phyloP scores from a whole-genome alignment of 2,113 vertebrate genomes.

The Alethe diademata region DNA sequence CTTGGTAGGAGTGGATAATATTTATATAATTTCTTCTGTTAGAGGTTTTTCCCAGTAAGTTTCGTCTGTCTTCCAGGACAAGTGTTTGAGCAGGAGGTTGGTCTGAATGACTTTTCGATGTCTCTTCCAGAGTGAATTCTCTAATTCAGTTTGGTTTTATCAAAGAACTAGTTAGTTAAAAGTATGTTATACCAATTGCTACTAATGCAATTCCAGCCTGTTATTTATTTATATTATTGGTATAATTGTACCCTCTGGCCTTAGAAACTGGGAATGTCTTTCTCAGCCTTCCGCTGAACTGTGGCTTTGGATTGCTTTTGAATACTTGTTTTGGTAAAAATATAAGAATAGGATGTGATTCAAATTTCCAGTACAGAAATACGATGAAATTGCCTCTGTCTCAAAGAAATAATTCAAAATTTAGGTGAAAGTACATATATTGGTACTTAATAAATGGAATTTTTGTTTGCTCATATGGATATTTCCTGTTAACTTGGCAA shows the following conservation, averaged over 20 bases:
- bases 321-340: not conserved
- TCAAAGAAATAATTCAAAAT: not conserved
- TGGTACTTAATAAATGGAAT: not conserved
- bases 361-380: not conserved
- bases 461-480: not conserved
- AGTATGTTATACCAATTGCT: not conserved
- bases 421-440: not conserved
- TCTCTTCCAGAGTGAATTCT: not conserved
- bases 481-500: not conserved
- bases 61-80: not conserved
- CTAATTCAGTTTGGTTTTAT: not conserved
- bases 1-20: not conserved
- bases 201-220: not conserved
- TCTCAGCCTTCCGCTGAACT: not conserved
- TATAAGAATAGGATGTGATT: not conserved
- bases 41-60: not conserved
- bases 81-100: rapidly evolving
- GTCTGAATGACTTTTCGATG: rapidly evolving
- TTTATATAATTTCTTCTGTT: not conserved
- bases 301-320: not conserved
- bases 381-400: not conserved
- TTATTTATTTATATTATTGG: not conserved
- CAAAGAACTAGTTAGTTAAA: not conserved
- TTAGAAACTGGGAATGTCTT: not conserved
- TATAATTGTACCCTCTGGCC: not conserved